phyloP scores from a whole-genome alignment of 1,140 invertebrate species.

The Penaeus chinensis region DNA sequence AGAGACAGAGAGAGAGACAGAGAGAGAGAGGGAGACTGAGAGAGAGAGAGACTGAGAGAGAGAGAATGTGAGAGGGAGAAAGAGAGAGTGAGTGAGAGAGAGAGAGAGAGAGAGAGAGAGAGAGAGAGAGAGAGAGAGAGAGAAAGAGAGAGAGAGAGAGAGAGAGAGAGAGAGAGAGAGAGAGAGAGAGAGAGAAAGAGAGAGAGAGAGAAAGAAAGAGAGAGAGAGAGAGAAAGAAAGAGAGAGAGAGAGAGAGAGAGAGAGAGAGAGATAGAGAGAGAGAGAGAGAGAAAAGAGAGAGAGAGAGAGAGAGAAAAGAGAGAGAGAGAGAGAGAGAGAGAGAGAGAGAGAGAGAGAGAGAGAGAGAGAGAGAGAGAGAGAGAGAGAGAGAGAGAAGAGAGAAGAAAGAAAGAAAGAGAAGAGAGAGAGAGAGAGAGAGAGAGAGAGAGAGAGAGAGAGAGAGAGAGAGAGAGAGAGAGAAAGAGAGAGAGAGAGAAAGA shows the following conservation, averaged over 20 bases:
- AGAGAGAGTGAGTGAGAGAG: not conserved
- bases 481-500: not conserved
- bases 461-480: not conserved
- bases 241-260: not conserved
- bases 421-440: not conserved
- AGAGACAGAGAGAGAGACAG: not conserved
- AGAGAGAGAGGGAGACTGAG: too few relatives aligned
- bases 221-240: not conserved
- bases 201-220: not conserved
- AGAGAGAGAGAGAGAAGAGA: not conserved
- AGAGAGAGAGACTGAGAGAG: not conserved
- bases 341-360: too few relatives aligned
- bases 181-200: not conserved
- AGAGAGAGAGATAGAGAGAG: slow-evolving; percentile 14
- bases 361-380: not conserved
- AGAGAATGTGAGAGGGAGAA: not conserved
- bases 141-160: not conserved
- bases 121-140: not conserved
- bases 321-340: not conserved
- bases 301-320: not conserved
- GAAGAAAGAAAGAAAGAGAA: not conserved
- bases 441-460: not conserved
- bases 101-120: not conserved
- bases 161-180: not conserved
- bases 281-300: not conserved